Evolutionary conservation across 2,888 invertebrate species (phyloP).

Genomic region (Laspeyria flexula): DNA sequence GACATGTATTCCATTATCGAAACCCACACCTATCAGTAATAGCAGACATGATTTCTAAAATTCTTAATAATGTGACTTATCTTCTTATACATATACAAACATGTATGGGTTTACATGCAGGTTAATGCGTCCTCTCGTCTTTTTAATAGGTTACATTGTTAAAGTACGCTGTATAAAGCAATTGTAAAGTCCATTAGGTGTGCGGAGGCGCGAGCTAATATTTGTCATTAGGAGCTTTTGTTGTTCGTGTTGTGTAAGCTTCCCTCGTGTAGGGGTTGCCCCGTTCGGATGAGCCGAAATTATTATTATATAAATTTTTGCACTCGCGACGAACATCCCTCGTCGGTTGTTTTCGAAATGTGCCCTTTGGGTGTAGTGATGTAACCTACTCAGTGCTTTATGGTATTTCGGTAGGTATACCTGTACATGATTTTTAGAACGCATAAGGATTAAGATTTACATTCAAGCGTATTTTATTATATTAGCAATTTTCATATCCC

Average conservation of each 20-base stretch:
- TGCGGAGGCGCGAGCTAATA: slow-evolving; percentile 71
- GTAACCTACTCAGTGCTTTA: slow-evolving; percentile 25
- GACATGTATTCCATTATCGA: too few species aligned
- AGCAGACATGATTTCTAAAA: too few species aligned
- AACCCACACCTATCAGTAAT: too few species aligned
- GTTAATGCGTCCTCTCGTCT: slow-evolving; percentile 57
- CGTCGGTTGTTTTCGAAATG: slow-evolving; percentile 67
- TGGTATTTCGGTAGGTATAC: slow-evolving; percentile 10
- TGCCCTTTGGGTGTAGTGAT: slow-evolving; percentile 67
- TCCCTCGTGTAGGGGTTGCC: slow-evolving; percentile 58
- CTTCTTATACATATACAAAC: too few species aligned
- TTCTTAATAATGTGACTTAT: too few species aligned
- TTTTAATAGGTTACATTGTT: slow-evolving; percentile 66
- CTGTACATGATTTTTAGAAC: slow-evolving; percentile 9
- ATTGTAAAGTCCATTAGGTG: slow-evolving; percentile 79
- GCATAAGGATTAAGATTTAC: slow-evolving; percentile 10
- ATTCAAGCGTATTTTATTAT: slow-evolving; percentile 32
- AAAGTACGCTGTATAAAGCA: slow-evolving; percentile 63
- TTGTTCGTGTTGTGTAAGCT: slow-evolving; percentile 64
- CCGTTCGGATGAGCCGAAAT: slow-evolving; percentile 68
- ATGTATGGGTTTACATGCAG: slow-evolving; percentile 42
- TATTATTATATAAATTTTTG: slow-evolving; percentile 75
- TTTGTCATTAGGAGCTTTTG: slow-evolving; percentile 80
- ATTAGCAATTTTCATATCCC: slow-evolving; percentile 56
- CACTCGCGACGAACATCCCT: slow-evolving; percentile 63